These are phyloP conservation scores for Bagarius yarrelli DNA, from an alignment of 2,113 vertebrate species.

Conservation along the genomic window DNA sequence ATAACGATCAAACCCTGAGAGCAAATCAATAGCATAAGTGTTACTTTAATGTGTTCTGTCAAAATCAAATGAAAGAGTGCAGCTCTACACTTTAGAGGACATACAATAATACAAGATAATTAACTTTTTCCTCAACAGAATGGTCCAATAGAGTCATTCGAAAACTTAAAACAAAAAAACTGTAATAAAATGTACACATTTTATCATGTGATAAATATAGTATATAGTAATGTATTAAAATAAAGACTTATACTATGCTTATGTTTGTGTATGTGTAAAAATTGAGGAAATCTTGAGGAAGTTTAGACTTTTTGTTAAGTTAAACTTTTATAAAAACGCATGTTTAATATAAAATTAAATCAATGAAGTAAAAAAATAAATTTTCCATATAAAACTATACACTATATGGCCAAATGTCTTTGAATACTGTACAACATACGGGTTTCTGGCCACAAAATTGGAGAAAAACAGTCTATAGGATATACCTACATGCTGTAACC, in stretches of 20 bases:
- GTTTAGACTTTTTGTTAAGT: neutral
- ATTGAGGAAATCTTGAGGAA: neutral
- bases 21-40: constrained; percentile 56
- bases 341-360: no score
- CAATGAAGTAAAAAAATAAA: no score
- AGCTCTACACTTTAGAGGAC: constrained; percentile 27
- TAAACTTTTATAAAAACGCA: no score
- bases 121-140: neutral
- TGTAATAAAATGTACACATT: neutral
- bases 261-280: neutral
- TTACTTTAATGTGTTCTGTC: constrained; percentile 50
- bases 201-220: neutral
- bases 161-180: neutral
- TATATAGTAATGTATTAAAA: neutral
- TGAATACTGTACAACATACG: no score
- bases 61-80: constrained; percentile 29
- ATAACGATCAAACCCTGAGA: constrained; percentile 76
- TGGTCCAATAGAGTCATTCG: neutral
- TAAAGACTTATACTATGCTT: neutral
- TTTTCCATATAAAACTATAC: no score
- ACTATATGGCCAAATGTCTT: no score
- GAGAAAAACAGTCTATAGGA: no score
- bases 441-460: no score
- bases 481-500: no score
- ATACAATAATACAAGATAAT: neutral